Percentiles rank a stretch among this genome's conserved stretches.
Conservation (phyloP, 2,888 invertebrate species). For the Bedellia somnulentella region DNA sequence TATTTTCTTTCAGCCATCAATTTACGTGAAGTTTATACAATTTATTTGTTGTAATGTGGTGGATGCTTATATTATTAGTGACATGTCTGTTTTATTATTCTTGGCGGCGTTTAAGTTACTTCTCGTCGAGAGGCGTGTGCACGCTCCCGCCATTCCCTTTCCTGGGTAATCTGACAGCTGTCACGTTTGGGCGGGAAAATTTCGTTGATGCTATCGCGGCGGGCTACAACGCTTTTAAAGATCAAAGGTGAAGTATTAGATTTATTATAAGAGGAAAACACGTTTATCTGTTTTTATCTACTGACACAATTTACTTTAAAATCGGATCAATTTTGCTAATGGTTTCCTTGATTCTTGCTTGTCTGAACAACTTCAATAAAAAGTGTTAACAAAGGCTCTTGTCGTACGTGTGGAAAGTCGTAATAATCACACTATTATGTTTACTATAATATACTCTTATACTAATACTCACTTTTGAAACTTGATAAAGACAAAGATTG, state of each 20-base stretch:
- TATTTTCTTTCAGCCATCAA: too few relatives aligned
- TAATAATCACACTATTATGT: too few relatives aligned
- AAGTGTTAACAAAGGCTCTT: too few relatives aligned
- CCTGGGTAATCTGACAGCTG: conserved; percentile 31
- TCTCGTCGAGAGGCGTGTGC: conserved; percentile 23
- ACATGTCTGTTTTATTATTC: conserved; percentile 23
- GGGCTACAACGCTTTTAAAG: conserved; percentile 27
- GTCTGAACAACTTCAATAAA: too few relatives aligned
- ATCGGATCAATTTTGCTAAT: too few relatives aligned
- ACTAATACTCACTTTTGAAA: too few relatives aligned
- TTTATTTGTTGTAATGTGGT: conserved; percentile 14
- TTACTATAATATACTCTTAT: too few relatives aligned
- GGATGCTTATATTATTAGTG: conserved; percentile 19
- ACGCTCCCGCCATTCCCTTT: conserved; percentile 26
- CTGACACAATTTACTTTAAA: too few relatives aligned
- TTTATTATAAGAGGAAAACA: background rate
- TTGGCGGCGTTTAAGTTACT: conserved; percentile 21
- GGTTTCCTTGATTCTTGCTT: too few relatives aligned
- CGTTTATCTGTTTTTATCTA: background rate
- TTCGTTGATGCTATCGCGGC: conserved; percentile 29
- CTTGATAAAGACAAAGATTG: too few relatives aligned
- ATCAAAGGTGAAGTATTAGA: conserved; percentile 23
- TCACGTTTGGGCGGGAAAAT: conserved; percentile 28
- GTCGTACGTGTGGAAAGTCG: too few relatives aligned
- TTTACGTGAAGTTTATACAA: too few relatives aligned